Percentiles rank a stretch among this genome's conserved stretches.
Evolutionary conservation across 1,140 invertebrate species (phyloP).

Genomic region (Callitettix versicolor): DNA sequence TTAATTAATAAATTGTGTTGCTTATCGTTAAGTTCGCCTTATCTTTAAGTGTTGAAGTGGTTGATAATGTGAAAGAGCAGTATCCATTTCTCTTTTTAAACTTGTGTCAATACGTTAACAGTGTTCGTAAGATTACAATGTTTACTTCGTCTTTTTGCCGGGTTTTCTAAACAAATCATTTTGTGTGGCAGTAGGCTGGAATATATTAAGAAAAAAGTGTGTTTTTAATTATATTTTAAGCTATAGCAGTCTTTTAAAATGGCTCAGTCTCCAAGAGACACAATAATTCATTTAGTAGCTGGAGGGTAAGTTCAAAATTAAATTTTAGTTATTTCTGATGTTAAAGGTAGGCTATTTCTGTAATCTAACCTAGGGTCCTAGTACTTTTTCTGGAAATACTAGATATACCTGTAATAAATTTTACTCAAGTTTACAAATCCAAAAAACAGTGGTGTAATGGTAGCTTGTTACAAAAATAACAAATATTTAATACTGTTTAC

Average conservation of each 20-base stretch:
- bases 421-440: neutral
- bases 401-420: neutral
- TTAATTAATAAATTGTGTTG: too few species aligned
- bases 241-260: neutral
- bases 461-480: neutral
- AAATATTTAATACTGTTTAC: neutral
- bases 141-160: neutral
- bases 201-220: too few species aligned
- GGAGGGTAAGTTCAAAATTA: constrained; percentile 59
- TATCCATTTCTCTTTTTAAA: neutral
- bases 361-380: neutral
- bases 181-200: too few species aligned
- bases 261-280: constrained; percentile 41
- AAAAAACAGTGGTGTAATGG: neutral
- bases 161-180: neutral
- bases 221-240: too few species aligned
- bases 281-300: constrained; percentile 73
- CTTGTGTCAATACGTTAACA: neutral
- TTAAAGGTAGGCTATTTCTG: constrained; percentile 14
- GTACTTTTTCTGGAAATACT: constrained; percentile 1
- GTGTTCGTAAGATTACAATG: neutral
- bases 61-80: neutral
- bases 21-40: too few species aligned
- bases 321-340: constrained; percentile 17
- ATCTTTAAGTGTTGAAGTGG: neutral